These are phyloP conservation scores for Helarctos malayanus DNA, from an alignment of 2,797 vertebrate genomes.

Conservation along the genomic window DNA sequence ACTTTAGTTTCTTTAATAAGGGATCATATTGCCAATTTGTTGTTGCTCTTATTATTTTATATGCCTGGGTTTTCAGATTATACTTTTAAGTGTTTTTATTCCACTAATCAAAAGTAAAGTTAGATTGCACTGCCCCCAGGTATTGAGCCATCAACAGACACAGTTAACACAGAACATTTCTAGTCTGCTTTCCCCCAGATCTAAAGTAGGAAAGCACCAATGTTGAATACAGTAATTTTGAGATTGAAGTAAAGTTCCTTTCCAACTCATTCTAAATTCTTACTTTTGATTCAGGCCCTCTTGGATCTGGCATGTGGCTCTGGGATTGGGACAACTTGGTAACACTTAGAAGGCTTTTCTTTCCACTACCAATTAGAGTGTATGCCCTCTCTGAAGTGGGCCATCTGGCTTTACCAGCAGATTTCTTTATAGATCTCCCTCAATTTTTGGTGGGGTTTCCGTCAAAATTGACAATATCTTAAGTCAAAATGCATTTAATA, in stretches of 20 bases:
- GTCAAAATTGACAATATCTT: background rate
- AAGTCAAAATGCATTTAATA: background rate
- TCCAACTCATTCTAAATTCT: slow-evolving; percentile 53
- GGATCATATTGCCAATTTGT: background rate
- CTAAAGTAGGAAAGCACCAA: slow-evolving; percentile 2
- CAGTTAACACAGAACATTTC: background rate
- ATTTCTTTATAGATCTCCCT: background rate
- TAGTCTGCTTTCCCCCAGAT: background rate
- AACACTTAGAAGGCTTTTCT: background rate
- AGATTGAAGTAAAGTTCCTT: slow-evolving; percentile 31
- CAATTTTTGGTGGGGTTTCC: background rate
- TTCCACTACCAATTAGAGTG: background rate
- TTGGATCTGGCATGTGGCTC: background rate
- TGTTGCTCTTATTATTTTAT: background rate
- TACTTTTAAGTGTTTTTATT: slow-evolving; percentile 16
- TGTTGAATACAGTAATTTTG: background rate
- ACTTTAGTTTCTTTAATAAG: background rate
- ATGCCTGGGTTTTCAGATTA: slow-evolving; percentile 48
- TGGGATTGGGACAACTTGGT: background rate
- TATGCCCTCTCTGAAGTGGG: background rate
- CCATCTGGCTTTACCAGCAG: background rate
- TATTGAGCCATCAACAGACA: background rate
- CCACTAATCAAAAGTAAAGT: background rate
- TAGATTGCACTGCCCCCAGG: background rate
- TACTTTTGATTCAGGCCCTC: background rate